These are phyloP conservation scores for Podargus strigoides DNA, from an alignment of 2,797 vertebrate species.

Conservation along the genomic window DNA sequence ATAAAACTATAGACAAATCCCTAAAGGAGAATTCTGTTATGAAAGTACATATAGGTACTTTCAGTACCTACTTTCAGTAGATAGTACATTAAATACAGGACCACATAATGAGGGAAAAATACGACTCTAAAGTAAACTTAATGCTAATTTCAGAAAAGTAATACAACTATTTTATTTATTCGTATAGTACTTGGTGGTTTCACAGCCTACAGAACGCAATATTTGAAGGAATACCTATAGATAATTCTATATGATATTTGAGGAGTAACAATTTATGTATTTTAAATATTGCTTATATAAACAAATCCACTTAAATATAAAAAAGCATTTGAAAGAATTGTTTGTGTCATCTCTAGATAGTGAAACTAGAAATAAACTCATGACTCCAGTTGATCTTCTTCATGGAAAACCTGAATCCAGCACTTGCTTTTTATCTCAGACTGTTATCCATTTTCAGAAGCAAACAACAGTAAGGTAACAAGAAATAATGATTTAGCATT, in stretches of 20 bases:
- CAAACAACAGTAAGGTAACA: not conserved
- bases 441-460: not conserved
- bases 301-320: not conserved
- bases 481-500: not conserved
- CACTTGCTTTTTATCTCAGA: not conserved
- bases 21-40: not conserved
- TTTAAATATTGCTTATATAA: not conserved
- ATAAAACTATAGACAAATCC: not conserved
- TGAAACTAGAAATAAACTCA: not conserved
- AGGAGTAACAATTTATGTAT: fast-evolving
- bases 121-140: not conserved
- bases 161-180: not conserved
- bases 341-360: not conserved
- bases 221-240: not conserved
- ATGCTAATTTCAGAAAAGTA: not conserved
- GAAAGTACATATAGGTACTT: fast-evolving
- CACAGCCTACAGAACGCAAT: not conserved
- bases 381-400: not conserved
- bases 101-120: not conserved
- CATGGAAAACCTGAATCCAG: not conserved
- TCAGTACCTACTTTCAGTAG: no score
- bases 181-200: not conserved
- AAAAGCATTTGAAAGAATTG: not conserved
- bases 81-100: not conserved
- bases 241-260: not conserved